These are phyloP conservation scores for Neomorphus geoffroyi DNA, from an alignment of 2,797 vertebrate species.

Conservation along the genomic window DNA sequence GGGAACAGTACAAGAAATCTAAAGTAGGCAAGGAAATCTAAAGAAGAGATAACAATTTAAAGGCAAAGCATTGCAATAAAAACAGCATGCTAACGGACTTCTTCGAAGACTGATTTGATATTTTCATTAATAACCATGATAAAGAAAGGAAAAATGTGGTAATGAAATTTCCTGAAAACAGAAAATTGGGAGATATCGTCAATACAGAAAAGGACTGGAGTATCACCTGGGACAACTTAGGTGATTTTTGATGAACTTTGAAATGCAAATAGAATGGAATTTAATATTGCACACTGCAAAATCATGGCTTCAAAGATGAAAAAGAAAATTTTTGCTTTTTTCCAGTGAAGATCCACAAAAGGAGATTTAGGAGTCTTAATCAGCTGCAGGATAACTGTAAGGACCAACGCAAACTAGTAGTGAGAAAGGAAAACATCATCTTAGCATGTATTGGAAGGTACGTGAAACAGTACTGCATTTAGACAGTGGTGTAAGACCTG, in stretches of 20 bases:
- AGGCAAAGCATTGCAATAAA: slow-evolving; percentile 1
- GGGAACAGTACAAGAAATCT: slow-evolving; percentile 19
- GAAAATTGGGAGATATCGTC: neutral
- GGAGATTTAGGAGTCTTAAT: neutral
- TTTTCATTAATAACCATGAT: slow-evolving; percentile 27
- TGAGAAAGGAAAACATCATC: neutral
- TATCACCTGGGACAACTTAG: neutral
- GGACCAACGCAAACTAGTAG: neutral
- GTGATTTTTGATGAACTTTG: neutral
- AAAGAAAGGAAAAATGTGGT: neutral
- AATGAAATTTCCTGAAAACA: slow-evolving; percentile 43
- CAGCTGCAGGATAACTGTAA: neutral
- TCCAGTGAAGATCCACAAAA: neutral
- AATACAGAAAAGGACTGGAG: neutral
- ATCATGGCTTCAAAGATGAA: neutral
- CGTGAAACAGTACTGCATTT: neutral
- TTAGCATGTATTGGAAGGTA: neutral
- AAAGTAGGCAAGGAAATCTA: slow-evolving; percentile 29
- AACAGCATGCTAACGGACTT: slow-evolving; percentile 16
- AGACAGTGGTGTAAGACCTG: neutral
- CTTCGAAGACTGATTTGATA: slow-evolving; percentile 28
- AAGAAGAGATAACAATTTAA: slow-evolving; percentile 33
- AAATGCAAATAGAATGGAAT: neutral
- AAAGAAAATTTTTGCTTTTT: neutral
- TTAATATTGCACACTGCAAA: neutral